A percentile compares a stretch with the other conserved stretches of the same genome.
Conservation (phyloP, 2,888 invertebrate species). For the Caenorhabditis drosophilae region DNA sequence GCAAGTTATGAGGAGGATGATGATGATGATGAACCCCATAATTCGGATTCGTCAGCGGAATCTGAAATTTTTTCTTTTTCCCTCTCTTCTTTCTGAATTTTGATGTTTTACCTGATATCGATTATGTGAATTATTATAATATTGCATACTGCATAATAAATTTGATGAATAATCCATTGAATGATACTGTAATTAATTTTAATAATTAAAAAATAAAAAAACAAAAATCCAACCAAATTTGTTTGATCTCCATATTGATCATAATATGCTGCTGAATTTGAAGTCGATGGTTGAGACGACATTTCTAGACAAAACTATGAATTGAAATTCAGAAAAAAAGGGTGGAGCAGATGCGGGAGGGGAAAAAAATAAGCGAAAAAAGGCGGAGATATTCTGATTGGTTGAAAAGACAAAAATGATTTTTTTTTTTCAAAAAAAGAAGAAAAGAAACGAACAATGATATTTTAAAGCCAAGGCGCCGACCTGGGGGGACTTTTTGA, state of each 20-base stretch:
- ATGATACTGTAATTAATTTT: constrained; percentile 11
- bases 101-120: constrained; percentile 33
- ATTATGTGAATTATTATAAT: constrained; percentile 36
- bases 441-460: neutral
- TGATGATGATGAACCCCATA: neutral
- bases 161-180: constrained; percentile 26
- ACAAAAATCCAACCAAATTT: constrained; percentile 13
- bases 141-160: constrained; percentile 32
- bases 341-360: constrained; percentile 8
- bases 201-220: neutral
- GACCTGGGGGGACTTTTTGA: no score
- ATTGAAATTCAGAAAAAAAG: constrained; percentile 1
- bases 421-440: neutral
- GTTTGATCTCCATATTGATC: constrained; percentile 33
- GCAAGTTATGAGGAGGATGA: neutral
- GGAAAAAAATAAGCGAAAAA: constrained; percentile 4
- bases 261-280: constrained; percentile 17
- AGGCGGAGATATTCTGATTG: constrained; percentile 1
- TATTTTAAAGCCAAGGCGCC: no score
- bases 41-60: no score
- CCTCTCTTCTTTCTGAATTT: no score
- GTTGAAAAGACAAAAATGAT: constrained; percentile 8
- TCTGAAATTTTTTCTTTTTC: no score
- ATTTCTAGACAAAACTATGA: constrained; percentile 8
- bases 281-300: constrained; percentile 36